phyloP scores from a whole-genome alignment of 2,797 vertebrate genomes.

The Xenopus petersii region DNA sequence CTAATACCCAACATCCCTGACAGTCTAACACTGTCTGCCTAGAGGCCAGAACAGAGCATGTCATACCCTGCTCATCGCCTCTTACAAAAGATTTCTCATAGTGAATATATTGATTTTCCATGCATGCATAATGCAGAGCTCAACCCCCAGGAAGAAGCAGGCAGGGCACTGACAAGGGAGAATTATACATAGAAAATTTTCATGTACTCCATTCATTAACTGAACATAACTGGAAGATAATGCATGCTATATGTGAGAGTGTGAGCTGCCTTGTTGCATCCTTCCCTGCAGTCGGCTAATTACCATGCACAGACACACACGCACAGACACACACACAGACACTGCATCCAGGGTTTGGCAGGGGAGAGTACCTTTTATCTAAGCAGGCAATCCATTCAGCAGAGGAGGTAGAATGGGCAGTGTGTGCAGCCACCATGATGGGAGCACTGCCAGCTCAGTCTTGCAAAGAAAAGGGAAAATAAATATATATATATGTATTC shows the following conservation, averaged over 20 bases:
- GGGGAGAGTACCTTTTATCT: constrained; percentile 84
- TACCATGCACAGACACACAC: constrained; percentile 20
- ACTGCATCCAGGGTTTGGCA: not conserved
- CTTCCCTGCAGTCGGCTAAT: constrained; percentile 1
- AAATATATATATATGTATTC: not conserved
- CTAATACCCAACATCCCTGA: no score
- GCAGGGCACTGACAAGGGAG: not conserved
- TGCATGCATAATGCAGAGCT: not conserved
- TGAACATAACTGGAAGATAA: not conserved
- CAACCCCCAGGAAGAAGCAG: constrained; percentile 1
- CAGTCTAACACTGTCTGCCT: no score
- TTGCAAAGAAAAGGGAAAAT: not conserved
- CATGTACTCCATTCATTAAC: no score
- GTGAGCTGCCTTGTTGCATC: not conserved
- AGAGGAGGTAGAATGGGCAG: constrained; percentile 81
- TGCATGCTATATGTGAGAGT: not conserved
- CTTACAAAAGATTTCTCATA: no score
- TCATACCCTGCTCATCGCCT: no score
- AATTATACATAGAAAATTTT: no score
- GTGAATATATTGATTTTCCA: not conserved
- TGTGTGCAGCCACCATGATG: constrained; percentile 91
- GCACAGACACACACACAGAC: constrained; percentile 1
- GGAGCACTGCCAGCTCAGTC: constrained; percentile 44
- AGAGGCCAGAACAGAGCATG: no score
- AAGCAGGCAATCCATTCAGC: constrained; percentile 90